Evolutionary conservation across 1,140 invertebrate species (phyloP).

Genomic region (Pteromalus puparum): DNA sequence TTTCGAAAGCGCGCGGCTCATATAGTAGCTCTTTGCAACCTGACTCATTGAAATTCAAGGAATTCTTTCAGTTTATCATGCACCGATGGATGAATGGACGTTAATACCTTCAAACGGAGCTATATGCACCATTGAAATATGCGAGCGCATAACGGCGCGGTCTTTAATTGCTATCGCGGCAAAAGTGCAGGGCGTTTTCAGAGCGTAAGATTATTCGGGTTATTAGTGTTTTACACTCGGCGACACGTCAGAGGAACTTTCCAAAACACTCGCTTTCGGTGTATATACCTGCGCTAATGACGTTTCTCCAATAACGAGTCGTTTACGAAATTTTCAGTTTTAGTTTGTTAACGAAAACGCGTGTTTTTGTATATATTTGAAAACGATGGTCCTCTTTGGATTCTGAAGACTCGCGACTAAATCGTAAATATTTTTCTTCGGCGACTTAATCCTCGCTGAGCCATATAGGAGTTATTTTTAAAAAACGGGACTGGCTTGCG

Average conservation of each 20-base stretch:
- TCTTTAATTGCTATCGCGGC: not conserved
- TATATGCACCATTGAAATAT: not conserved
- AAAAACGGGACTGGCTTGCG: not conserved
- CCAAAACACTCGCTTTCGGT: no score
- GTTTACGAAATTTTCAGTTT: no score
- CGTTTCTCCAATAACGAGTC: no score
- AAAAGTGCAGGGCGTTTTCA: not conserved
- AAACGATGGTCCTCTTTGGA: no score
- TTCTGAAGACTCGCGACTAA: no score
- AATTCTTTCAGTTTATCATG: slow-evolving; percentile 18
- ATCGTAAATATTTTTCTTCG: not conserved
- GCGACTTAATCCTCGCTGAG: not conserved
- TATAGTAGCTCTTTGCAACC: not conserved
- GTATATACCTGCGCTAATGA: no score
- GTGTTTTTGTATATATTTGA: no score
- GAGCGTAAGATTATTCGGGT: slow-evolving; percentile 15
- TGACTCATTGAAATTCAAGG: slow-evolving; percentile 32
- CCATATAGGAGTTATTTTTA: not conserved
- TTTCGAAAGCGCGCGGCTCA: not conserved
- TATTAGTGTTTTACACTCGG: not conserved
- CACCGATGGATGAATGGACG: not conserved
- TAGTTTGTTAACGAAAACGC: no score
- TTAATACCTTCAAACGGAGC: slow-evolving; percentile 11
- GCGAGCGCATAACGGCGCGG: not conserved
- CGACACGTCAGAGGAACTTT: no score